Percentiles rank a stretch among this genome's conserved stretches.
These are phyloP conservation scores for Pilophorus perplexus DNA, from an alignment of 2,888 invertebrate species.

Conservation along the genomic window DNA sequence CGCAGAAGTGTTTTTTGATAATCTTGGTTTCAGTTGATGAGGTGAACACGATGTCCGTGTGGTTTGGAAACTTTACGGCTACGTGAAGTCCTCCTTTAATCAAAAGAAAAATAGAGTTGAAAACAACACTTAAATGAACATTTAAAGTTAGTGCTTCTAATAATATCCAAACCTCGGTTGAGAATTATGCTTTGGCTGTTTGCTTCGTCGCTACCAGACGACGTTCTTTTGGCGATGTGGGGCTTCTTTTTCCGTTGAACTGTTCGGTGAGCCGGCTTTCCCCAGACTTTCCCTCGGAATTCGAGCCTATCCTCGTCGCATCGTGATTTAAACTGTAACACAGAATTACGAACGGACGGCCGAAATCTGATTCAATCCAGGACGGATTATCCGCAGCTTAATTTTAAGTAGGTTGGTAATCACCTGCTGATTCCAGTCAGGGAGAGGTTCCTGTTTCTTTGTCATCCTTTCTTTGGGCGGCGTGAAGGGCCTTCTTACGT, in stretches of 20 bases:
- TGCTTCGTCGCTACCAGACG: not conserved
- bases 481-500: conserved; percentile 42
- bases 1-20: conserved; percentile 26
- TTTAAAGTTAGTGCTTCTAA: too few relatives aligned
- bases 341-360: not conserved
- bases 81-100: conserved; percentile 19
- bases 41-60: conserved; percentile 19
- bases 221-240: not conserved
- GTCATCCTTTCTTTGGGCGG: conserved; percentile 43
- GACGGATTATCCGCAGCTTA: too few relatives aligned
- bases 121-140: too few relatives aligned
- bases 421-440: conserved; percentile 28
- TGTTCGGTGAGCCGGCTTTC: not conserved
- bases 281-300: conserved; percentile 37
- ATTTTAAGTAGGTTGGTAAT: too few relatives aligned
- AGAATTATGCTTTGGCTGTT: not conserved
- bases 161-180: too few relatives aligned
- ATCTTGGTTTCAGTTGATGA: conserved; percentile 2
- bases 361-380: too few relatives aligned
- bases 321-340: conserved; percentile 27
- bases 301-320: conserved; percentile 34
- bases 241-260: not conserved
- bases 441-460: conserved; percentile 19
- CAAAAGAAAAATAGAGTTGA: too few relatives aligned
- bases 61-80: conserved; percentile 27